A percentile compares a stretch with the other conserved stretches of the same genome.
Evolutionary conservation across 2,888 invertebrate species (phyloP).

Genomic region (Stenchaetothrips biformis): DNA sequence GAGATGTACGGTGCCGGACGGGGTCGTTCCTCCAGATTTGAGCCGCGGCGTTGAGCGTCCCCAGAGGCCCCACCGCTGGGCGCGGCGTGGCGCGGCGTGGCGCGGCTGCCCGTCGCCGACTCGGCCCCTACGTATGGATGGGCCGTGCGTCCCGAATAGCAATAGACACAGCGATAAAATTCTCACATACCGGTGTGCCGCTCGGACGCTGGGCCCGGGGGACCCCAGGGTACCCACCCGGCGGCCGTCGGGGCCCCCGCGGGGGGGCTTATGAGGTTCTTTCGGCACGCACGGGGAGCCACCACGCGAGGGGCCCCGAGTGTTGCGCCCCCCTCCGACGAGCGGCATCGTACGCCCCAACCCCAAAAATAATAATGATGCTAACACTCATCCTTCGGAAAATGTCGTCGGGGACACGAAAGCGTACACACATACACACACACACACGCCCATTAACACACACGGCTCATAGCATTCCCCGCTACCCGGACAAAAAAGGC

Average conservation of each 20-base stretch:
- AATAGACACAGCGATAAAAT: slow-evolving; percentile 24
- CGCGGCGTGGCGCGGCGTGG: neutral
- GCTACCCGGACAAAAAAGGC: too few species aligned
- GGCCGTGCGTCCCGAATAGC: slow-evolving; percentile 14
- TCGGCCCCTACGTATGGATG: neutral
- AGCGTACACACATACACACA: too few species aligned
- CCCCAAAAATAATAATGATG: slow-evolving; percentile 17
- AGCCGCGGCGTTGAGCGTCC: neutral
- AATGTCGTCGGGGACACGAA: too few species aligned
- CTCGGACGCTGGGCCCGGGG: neutral
- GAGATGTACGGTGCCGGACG: too few species aligned
- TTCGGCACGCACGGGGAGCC: neutral
- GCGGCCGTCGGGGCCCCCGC: neutral
- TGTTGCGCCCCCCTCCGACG: neutral
- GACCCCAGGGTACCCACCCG: neutral
- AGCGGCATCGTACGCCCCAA: neutral
- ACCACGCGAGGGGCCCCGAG: neutral
- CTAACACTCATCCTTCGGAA: neutral
- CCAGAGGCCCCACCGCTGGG: neutral
- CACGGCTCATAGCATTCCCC: neutral
- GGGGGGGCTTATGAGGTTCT: slow-evolving; percentile 10
- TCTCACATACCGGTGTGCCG: neutral
- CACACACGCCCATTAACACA: neutral
- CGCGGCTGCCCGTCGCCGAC: neutral
- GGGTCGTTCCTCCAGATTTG: neutral